These are phyloP conservation scores for Drosophila carrolli DNA, from an alignment of 1,140 invertebrate genomes.

Conservation along the genomic window DNA sequence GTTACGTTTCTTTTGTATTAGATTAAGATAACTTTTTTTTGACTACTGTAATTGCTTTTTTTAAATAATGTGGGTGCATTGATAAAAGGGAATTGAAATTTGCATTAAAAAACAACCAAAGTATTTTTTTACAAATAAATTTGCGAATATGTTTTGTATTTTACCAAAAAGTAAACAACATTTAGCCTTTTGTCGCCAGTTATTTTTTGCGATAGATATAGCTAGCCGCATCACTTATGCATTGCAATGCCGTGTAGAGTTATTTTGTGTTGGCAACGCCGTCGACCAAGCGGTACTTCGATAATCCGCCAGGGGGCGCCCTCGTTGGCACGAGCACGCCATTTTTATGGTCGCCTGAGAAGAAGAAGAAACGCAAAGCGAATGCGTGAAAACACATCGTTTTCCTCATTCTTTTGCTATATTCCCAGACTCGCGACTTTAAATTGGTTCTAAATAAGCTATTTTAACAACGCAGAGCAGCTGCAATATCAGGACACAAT, in stretches of 20 bases:
- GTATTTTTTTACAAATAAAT: too few species aligned
- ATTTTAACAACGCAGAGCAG: neutral
- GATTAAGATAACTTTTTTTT: too few species aligned
- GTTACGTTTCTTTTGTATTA: too few species aligned
- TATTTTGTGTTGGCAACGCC: conserved; percentile 21
- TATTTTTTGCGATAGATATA: neutral
- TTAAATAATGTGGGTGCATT: too few species aligned
- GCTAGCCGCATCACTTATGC: conserved; percentile 3
- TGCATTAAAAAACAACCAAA: too few species aligned
- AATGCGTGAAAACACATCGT: conserved; percentile 41
- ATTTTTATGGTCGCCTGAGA: conserved; percentile 18
- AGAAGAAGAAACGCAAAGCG: conserved; percentile 27
- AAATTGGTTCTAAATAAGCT: neutral
- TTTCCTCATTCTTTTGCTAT: conserved; percentile 9
- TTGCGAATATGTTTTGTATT: neutral
- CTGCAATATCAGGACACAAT: conserved; percentile 1
- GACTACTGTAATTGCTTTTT: too few species aligned
- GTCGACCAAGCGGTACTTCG: neutral
- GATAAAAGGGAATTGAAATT: too few species aligned
- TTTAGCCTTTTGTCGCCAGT: neutral
- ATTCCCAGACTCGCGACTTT: neutral
- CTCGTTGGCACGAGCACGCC: conserved; percentile 20
- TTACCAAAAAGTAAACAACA: neutral
- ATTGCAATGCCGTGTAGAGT: conserved; percentile 9
- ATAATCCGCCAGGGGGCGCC: conserved; percentile 7